Base-by-base conservation (phyloP, 2,797 vertebrate genomes). In the Hydrocynus forskahlii region DNA sequence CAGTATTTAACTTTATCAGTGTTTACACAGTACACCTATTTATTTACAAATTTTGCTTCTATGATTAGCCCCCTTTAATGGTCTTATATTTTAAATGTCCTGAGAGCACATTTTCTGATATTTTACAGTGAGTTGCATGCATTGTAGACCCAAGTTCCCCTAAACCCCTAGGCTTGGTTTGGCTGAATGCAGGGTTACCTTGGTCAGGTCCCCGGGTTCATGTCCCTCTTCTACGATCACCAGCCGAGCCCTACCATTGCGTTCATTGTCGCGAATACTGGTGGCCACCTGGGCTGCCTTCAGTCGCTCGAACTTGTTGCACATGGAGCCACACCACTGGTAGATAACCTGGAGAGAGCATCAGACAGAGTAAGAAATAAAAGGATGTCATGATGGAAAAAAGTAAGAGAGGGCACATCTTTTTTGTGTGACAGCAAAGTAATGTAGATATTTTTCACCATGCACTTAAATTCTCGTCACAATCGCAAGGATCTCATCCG, bases 241-340 rank as follows among this genome's bases (percentile, higher is more conserved):
- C 75, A 98, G 81, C 48, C 93, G 87, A 0, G 97, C 92, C 54
- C 97, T 91, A 43, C 96, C 95, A 0, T 95, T 97, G 25, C 96
- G 91, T 85, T 98, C 97, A 0, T 96, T 97, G 93, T 98, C 96
- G 9, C 97, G 95, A 88, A 98, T 97, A 57, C 95, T 95, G 35
- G 84, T 19, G 57, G 95, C 96, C 82, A 98, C 96, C 76, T 97
- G 96, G 0, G 88, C 88, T 16, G 97, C 97, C 87, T 97, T 97
- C 81, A 97, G 89, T 16, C 95, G 90, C 84, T 98, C 97, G 0
- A 94, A 97, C 78, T 94, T 97, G 89, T 98, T 98, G 86, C 95
- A 96, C 0, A 92, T 91, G 7, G 96, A 95, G 54, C 97, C 97
- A 86, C 96, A 97, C 97, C 97, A 98, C 79, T 97, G 97, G 79